Base-by-base conservation (phyloP, 2,888 invertebrate genomes). In the Ctena decussata region DNA sequence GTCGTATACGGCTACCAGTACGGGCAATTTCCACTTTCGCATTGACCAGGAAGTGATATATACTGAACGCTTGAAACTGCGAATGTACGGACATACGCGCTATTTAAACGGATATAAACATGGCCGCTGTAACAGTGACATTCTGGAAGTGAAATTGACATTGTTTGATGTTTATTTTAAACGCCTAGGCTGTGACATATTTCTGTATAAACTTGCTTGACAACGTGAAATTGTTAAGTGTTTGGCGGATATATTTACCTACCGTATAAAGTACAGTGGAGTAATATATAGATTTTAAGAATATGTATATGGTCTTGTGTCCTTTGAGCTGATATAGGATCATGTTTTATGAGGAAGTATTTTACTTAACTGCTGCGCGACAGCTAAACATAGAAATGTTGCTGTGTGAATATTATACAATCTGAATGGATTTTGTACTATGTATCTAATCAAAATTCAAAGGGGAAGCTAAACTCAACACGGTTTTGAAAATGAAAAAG, bases 401-500 rank as follows among this genome's bases (percentile, higher is more conserved):
- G 53, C 21, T 53, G 18, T 53, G n/a, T 53, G 8, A n/a, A 53
- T 53, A n/a, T 53, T 53, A 18, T 53, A 53, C 53, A 8, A 53
- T 53, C 53, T 53, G n/a, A 6, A n/a, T 53, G 53, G 53, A 53
- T 5, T 53, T 53, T 53, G 53, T 18, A 53, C 53, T 53, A n/a
- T 53, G 53, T 53, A 18, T 21, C 5, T n/a, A n/a, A 18, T 53
- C 8, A 15, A 12, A 11, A 30, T 60, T 24, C 30, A 2, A 65
- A n/a, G 1, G 35, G 35, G 65, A 65, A 65, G 65, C 18, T 65
- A 65, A 65, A 65, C 3, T 1, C 60, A 35, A 5, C 15, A 65
- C 65, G 11, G 53, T 53, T 8, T 53, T 53, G 53, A 53, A 53
- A 41, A 87, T 87, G 87, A 87, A 87, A 75, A 87, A 87, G 49